These are phyloP conservation scores for Melanotaenia duboulayi DNA, from an alignment of 2,113 vertebrate species.

Conservation along the genomic window DNA sequence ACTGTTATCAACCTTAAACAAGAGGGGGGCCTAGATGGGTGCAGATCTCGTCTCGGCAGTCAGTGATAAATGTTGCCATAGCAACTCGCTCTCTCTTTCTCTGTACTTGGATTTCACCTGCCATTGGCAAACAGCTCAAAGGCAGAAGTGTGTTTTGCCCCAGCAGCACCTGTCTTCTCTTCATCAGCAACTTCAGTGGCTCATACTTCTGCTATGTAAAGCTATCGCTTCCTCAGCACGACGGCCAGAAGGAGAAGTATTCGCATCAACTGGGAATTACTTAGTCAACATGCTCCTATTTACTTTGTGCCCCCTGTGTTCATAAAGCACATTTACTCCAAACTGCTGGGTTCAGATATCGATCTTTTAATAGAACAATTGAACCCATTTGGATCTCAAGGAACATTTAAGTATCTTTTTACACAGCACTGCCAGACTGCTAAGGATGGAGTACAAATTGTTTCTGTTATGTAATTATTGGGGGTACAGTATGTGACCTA, in stretches of 20 bases:
- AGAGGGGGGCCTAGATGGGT: neutral
- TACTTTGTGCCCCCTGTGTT: neutral
- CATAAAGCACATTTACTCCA: neutral
- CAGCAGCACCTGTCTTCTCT: neutral
- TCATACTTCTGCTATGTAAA: neutral
- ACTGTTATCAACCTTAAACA: neutral
- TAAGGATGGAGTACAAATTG: neutral
- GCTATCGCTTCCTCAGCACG: neutral
- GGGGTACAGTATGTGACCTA: neutral
- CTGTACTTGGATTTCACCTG: neutral
- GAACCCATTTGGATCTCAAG: neutral
- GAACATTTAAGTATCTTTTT: neutral
- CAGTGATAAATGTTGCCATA: conserved; percentile 19
- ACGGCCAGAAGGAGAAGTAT: neutral
- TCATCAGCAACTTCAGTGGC: neutral
- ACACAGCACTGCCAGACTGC: neutral
- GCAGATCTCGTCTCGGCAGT: neutral
- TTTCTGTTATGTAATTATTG: neutral
- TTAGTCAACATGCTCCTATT: neutral
- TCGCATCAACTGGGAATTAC: neutral
- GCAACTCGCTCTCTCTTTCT: neutral
- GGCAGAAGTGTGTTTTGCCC: neutral
- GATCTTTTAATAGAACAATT: neutral
- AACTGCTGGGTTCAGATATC: conserved; percentile 1
- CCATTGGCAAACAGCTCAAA: neutral